Evolutionary conservation across 2,113 vertebrate genomes (phyloP), one percentile per base, ranked within the genome.

Genomic region (Corythaeola cristata): DNA sequence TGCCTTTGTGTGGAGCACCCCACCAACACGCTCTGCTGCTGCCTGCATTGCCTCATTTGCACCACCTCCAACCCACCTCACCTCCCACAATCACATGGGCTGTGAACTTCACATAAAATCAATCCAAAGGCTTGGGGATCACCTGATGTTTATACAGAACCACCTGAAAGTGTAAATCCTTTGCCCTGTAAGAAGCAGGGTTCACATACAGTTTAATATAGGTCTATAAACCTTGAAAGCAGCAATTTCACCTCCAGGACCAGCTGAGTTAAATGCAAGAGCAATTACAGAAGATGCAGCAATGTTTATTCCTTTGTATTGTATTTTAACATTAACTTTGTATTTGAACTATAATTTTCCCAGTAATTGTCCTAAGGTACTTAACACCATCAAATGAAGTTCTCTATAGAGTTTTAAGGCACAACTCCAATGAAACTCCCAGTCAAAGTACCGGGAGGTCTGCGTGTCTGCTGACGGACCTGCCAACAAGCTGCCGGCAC

Each of bases 31-130:
- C 32, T 39, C 72, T 66, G 50, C 58, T 60, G 39, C 33, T 76
- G 47, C 72, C 45, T 5, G 1, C 27, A 23, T n/a, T 0, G 2
- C 8, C 53, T 52, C n/a, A 14, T 17, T 33, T 0, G 0, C 5
- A 2, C 8, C 39, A 49, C 15, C 22, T 45, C 28, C 56, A 41
- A 12, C 11, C 12, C 24, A 49, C 53, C 16, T 30, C 23, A 6
- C 23, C 30, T 85, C 49, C 55, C 18, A 28, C 50, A 37, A 41
- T 10, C 37, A 62, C 45, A 81, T 1, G 11, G 35, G 21, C 49
- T n/a, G 44, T 4, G 6, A 88, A 53, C 49, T 45, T 30, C 35
- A 26, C 0, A 0, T 39, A 32, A 80, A 81, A 66, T 21, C 21
- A 78, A 30, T 28, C 37, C 52, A 49, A 55, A 50, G 67, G 50